Conservation (phyloP, 2,113 vertebrate genomes). For the Pangasianodon hypophthalmus region DNA sequence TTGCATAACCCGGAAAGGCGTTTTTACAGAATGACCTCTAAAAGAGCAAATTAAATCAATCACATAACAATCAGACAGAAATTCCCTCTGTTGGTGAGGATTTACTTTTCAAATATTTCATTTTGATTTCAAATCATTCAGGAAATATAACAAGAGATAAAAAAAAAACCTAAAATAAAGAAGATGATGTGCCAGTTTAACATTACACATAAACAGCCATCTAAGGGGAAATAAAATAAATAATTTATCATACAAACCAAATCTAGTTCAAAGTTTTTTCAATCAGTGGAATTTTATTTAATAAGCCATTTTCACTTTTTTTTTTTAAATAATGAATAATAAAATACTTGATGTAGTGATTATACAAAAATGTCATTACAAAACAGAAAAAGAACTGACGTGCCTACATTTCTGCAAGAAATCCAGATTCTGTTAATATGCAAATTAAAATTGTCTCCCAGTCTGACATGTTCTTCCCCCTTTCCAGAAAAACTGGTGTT, state of each 20-base stretch:
- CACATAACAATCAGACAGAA: not conserved
- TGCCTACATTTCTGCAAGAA: not conserved
- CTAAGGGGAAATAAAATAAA: not conserved
- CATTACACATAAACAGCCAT: not conserved
- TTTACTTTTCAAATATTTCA: not conserved
- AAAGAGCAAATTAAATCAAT: slow-evolving; percentile 25
- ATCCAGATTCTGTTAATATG: not conserved
- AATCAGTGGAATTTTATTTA: not conserved
- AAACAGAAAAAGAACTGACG: not conserved
- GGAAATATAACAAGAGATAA: not conserved
- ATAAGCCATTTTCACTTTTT: not conserved
- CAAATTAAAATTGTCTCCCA: not conserved
- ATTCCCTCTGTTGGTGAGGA: not conserved
- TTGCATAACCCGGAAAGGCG: slow-evolving; percentile 61
- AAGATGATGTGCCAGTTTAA: not conserved
- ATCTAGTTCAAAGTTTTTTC: not conserved
- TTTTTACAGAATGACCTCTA: slow-evolving; percentile 63
- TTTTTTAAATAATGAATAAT: no score
- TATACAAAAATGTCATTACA: not conserved
- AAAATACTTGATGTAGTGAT: not conserved
- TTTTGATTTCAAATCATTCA: not conserved
- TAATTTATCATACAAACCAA: not conserved
- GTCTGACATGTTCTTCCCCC: not conserved
- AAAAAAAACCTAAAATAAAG: not conserved
- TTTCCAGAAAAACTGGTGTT: not conserved